Base-by-base conservation (phyloP, 1,140 invertebrate genomes). In the Venustaconcha ellipsiformis region DNA sequence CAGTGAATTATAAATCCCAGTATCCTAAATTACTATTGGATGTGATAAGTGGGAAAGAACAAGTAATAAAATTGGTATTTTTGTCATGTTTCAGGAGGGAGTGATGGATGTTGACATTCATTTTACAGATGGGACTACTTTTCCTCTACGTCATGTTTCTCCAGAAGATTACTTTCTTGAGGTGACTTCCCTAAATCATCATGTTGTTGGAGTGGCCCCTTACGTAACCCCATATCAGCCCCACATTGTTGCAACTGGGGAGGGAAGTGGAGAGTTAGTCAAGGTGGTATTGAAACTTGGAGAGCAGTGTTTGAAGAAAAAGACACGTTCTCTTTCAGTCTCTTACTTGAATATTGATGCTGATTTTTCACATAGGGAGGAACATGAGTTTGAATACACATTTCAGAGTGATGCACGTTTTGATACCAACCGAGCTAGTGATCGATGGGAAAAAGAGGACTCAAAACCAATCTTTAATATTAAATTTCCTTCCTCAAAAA, bases 61-160 rank as follows among this genome's bases (percentile, higher is more conserved):
- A 30, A 30, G 37, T 11, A 48, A 48, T 66, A 58, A n/a, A 57
- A 57, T 30, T 56, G n/a, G 20, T 64, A 55, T 70, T 12, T n/a
- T 68, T 37, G 20, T 56, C 78, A 74, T 74, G 86, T 91, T 92
- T 69, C 92, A 97, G 95, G 97, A 98, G 90, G 97, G 96, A 57
- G 90, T 99, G 63, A 89, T 99, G 67, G 96, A 98, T 88, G 96
- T 98, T 71, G 95, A 96, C 85, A 90, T 99, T n/a, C 94, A 96
- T 86, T 98, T 97, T 88, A 95, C 95, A 1, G 97, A 99, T 90
- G 94, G 94, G n/a, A 94, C 94, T n/a, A 93, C 93, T 78, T 95
- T 95, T 18, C 95, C 96, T 0, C 89, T 99, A 59, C 92, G 95
- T 55, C 78, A 89, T 59, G 94, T 98, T 76, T 93, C 96, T n/a